Conservation (phyloP, 1,140 invertebrate species). For the Panagrolaimus sp. region DNA sequence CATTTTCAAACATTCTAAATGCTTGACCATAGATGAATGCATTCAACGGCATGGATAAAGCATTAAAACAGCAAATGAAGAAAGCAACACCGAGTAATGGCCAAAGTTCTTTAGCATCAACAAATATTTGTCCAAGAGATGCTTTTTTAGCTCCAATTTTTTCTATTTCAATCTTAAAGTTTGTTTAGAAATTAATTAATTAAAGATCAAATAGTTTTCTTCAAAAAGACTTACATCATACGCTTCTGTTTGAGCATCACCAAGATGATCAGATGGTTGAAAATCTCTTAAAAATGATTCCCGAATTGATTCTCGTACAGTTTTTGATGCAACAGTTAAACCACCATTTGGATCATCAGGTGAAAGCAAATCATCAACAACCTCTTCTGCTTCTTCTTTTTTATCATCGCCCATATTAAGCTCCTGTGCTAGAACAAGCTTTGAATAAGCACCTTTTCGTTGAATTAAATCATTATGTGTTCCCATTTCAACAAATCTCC, state of each 20-base stretch:
- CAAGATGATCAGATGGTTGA: constrained; percentile 26
- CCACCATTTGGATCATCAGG: constrained; percentile 7
- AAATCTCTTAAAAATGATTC: constrained; percentile 30
- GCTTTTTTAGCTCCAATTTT: constrained; percentile 21
- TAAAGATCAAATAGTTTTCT: no score
- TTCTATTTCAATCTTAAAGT: constrained; percentile 30
- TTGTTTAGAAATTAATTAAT: background rate
- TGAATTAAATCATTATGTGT: constrained; percentile 24
- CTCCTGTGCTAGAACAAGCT: constrained; percentile 20
- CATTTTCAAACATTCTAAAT: constrained; percentile 29
- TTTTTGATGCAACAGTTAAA: background rate
- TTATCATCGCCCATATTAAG: background rate
- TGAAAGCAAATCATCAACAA: background rate
- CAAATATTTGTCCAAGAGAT: constrained; percentile 28
- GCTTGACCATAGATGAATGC: constrained; percentile 29
- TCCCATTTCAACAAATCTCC: constrained; percentile 56
- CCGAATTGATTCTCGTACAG: constrained; percentile 27
- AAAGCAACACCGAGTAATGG: constrained; percentile 75
- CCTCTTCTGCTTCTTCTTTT: background rate
- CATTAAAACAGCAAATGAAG: constrained; percentile 75
- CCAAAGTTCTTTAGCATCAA: constrained; percentile 23
- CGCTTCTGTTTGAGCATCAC: constrained; percentile 31
- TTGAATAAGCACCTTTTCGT: constrained; percentile 24
- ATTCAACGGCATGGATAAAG: constrained; percentile 50
- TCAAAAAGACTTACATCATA: background rate